A percentile compares a stretch with the other conserved stretches of the same genome.
Conservation (phyloP, 2,113 vertebrate genomes). For the Sorex araneus region DNA sequence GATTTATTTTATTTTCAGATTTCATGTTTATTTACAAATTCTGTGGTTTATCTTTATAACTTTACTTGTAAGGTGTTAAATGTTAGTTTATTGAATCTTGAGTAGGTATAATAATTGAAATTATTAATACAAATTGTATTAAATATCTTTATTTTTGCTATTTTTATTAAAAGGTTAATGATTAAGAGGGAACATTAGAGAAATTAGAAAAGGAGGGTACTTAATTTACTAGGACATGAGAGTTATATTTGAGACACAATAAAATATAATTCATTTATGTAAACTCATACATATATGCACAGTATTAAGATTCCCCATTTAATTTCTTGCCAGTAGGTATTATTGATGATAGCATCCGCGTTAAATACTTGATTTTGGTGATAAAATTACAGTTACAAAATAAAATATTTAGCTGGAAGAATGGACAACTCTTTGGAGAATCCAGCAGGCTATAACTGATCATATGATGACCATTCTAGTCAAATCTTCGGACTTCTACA, state of each 20-base stretch:
- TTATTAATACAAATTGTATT: conserved; percentile 11
- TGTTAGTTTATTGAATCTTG: neutral
- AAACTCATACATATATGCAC: neutral
- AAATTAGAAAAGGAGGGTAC: neutral
- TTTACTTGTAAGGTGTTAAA: conserved; percentile 13
- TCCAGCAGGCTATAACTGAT: conserved; percentile 37
- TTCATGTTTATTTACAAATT: conserved; percentile 27
- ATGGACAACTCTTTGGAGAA: conserved; percentile 43
- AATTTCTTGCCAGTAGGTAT: conserved; percentile 24
- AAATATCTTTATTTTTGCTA: neutral
- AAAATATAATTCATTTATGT: neutral
- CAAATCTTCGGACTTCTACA: conserved; percentile 51
- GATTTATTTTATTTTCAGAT: neutral
- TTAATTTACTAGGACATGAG: neutral
- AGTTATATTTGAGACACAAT: neutral
- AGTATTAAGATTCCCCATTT: conserved; percentile 16
- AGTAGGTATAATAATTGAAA: neutral
- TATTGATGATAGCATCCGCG: neutral
- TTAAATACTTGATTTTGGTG: neutral
- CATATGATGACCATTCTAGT: conserved; percentile 66
- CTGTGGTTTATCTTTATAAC: neutral
- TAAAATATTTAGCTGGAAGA: conserved; percentile 67
- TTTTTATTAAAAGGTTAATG: neutral
- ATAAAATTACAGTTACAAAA: conserved; percentile 40
- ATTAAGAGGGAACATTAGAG: neutral